These are phyloP conservation scores for Stomorhina lunata DNA, from an alignment of 2,888 invertebrate genomes.

Conservation along the genomic window DNA sequence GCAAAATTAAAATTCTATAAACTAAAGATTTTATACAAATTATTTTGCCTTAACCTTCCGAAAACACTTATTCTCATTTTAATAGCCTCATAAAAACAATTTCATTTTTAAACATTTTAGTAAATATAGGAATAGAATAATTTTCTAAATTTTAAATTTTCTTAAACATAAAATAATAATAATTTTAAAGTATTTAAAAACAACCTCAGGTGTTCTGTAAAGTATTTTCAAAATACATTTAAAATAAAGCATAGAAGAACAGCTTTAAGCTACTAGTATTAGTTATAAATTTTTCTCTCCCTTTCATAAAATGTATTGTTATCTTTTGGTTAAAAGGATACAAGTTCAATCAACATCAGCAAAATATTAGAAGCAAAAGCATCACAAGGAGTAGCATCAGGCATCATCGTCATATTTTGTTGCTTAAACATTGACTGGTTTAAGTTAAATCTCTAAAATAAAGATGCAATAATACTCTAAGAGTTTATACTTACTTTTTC, in stretches of 20 bases:
- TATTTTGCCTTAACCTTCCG: too few relatives aligned
- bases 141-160: background rate
- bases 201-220: slow-evolving; percentile 45
- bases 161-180: slow-evolving; percentile 2
- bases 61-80: background rate
- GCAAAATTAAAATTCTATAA: too few relatives aligned
- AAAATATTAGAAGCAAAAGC: background rate
- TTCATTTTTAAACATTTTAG: background rate
- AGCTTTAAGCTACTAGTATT: too few relatives aligned
- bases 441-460: slow-evolving; percentile 41
- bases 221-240: slow-evolving; percentile 24
- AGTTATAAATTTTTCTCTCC: background rate
- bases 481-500: background rate
- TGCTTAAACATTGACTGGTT: background rate
- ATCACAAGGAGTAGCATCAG: too few relatives aligned
- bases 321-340: slow-evolving; percentile 44
- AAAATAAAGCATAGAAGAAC: background rate
- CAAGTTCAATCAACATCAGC: slow-evolving; percentile 49
- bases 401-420: slow-evolving; percentile 11
- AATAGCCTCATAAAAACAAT: background rate
- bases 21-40: too few relatives aligned
- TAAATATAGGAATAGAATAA: background rate
- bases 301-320: slow-evolving; percentile 40
- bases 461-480: slow-evolving; percentile 37
- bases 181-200: slow-evolving; percentile 24